Evolutionary conservation across 1,140 invertebrate species (phyloP).

Genomic region (Tenebrio molitor): DNA sequence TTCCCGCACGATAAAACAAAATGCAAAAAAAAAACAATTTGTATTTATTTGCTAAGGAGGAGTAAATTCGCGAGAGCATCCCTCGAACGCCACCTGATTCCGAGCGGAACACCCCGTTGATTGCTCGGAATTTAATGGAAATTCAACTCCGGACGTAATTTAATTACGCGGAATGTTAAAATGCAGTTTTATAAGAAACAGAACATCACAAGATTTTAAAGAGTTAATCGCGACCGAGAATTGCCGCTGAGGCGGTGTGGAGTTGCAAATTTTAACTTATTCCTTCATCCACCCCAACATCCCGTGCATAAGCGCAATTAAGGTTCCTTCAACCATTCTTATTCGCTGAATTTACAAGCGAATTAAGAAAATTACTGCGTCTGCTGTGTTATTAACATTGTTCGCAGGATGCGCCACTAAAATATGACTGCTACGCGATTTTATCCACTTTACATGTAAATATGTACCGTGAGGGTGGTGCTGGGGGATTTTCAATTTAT

Average conservation of each 20-base stretch:
- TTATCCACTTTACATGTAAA: constrained; percentile 39
- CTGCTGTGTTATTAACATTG: constrained; percentile 56
- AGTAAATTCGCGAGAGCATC: background rate
- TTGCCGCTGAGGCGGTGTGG: background rate
- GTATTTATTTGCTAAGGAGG: too few relatives aligned
- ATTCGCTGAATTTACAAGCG: constrained; percentile 55
- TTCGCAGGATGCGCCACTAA: constrained; percentile 49
- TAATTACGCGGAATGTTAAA: constrained; percentile 12
- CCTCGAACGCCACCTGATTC: constrained; percentile 2
- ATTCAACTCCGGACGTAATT: constrained; percentile 20
- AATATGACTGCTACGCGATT: constrained; percentile 47
- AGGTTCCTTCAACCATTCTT: constrained; percentile 56
- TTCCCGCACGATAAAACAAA: too few relatives aligned
- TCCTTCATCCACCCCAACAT: constrained; percentile 29
- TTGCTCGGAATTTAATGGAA: constrained; percentile 23
- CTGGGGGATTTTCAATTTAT: background rate
- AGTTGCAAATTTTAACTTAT: constrained; percentile 37
- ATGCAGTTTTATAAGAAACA: constrained; percentile 31
- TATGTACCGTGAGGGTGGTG: background rate
- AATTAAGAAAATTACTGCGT: constrained; percentile 58
- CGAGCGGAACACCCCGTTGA: background rate
- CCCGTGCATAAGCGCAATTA: constrained; percentile 53
- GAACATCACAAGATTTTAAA: constrained; percentile 24
- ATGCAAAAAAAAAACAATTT: too few relatives aligned
- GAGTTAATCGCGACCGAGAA: constrained; percentile 19